Percentiles rank a stretch among this genome's conserved stretches.
Conservation (phyloP, 2,888 invertebrate genomes). For the Lasioglossum leucozonium region DNA sequence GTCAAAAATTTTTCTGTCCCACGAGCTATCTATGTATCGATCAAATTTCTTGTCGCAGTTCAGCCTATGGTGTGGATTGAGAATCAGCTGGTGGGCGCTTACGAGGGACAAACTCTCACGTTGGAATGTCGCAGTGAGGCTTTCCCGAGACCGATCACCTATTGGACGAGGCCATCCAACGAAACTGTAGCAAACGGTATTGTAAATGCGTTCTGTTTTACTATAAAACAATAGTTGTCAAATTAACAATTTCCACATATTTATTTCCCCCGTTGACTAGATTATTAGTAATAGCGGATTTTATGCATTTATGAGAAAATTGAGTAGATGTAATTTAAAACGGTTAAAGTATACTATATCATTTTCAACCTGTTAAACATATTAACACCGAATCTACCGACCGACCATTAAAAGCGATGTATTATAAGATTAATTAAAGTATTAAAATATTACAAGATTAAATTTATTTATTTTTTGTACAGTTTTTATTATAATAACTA, state of each 20-base stretch:
- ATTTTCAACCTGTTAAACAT: too few relatives aligned
- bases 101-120: conserved; percentile 84
- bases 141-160: conserved; percentile 86
- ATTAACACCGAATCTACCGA: too few relatives aligned
- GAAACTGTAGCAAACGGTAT: conserved; percentile 77
- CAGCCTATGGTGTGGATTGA: conserved; percentile 86
- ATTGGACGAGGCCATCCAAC: conserved; percentile 84
- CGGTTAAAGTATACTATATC: too few relatives aligned
- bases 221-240: neutral
- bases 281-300: too few relatives aligned
- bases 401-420: too few relatives aligned
- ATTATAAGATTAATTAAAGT: too few relatives aligned
- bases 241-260: neutral
- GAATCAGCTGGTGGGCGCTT: conserved; percentile 86
- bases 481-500: too few relatives aligned
- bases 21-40: neutral
- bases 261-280: too few relatives aligned
- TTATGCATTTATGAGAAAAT: too few relatives aligned
- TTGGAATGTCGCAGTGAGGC: conserved; percentile 86
- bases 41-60: conserved; percentile 79
- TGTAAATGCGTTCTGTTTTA: conserved; percentile 4
- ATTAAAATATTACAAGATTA: too few relatives aligned
- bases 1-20: neutral
- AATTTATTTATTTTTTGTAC: too few relatives aligned
- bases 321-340: too few relatives aligned